Base-by-base conservation (phyloP, 2,797 vertebrate genomes). In the Neoniphon sammara region DNA sequence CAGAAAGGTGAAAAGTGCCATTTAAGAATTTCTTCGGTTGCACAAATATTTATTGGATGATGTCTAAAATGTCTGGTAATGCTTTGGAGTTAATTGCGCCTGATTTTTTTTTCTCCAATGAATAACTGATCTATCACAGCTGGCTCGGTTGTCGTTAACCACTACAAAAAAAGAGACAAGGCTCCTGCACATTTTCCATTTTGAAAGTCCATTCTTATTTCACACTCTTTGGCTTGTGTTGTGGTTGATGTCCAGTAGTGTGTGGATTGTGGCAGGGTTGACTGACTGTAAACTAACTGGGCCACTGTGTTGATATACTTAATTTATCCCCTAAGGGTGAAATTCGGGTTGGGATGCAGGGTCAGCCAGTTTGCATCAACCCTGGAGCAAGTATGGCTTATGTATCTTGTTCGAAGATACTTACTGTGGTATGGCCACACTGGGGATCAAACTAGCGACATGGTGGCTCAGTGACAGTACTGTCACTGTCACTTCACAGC, bases 21-120 rank as follows among this genome's bases (percentile, higher is more conserved):
- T 78, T 88, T 21, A 70, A 62, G 34, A 70, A 50, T 85, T 85
- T 81, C 64, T 82, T 87, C 66, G 85, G 74, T 87, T 87, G 81
- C 81, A 80, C 75, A 87, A 85, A 88, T 86, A 27, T 81, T 82
- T 78, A 77, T 69, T 65, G 77, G 57, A 70, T 65, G 55, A 78
- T 76, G 63, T 73, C 72, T 79, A 66, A 46, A 81, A 77, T 77
- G 75, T 86, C 52, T 81, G 21, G 73, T 42, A 84, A 80, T 77
- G 63, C 55, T 73, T 78, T 78, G 60, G 64, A 84, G 82, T 78
- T 76, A 67, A 70, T 66, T 77, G 44, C 30, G 53, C 59, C 9
- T 17, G 14, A 30, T 7, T 55, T 15, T 14, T 31, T 39, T 65
- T 25, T 39, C 64, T 25, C 58, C 44, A 71, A 31, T 53, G 53